Evolutionary conservation across 2,797 vertebrate species (phyloP), one percentile per base, ranked within the genome.

Genomic region (Cynopterus sphinx): DNA sequence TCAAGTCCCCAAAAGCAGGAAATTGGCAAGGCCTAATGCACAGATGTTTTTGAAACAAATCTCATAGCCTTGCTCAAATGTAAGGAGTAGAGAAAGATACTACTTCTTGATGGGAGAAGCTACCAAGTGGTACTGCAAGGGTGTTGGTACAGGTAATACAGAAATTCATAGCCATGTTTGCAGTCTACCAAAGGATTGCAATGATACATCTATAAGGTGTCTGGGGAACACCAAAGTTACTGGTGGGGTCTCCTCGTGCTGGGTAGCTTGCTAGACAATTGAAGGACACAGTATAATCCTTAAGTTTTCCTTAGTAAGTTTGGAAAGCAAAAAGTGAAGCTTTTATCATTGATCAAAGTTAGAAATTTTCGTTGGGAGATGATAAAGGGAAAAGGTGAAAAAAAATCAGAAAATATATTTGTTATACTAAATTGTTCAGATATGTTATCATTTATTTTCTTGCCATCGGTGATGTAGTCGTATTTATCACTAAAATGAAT

Each of bases 271-370:
- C 65, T 73, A 55, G 31, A 26, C 70, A 67, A 49, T 46, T 90
- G 28, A 93, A 85, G 24, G 17, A 79, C 9, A 65, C 43, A 41
- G 90, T 28, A 10, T 59, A 41, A 96, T 83, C 46, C 39, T 39
- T 79, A 55, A 55, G 26, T 57, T 53, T 87, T 24, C 53, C 55
- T 78, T 77, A 78, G n/a, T 17, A 83, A 41, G 13, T 74, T 75
- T 13, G 88, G 21, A 57, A 77, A 41, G 28, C 9, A 81, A 87
- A 94, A 89, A 12, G 4, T 49, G 6, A 46, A 61, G 17, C 26
- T 90, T 88, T 90, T 81, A 24, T 33, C 61, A 82, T 39, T 67
- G 71, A 91, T 84, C 24, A 33, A 79, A 93, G 51, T 65, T 87
- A 84, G 31, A 91, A 39, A 59, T 31, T 39, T 88, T 68, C 63